Percentiles rank a stretch among this genome's conserved stretches.
Evolutionary conservation across 2,113 vertebrate species (phyloP).

Genomic region (Octodon degus): DNA sequence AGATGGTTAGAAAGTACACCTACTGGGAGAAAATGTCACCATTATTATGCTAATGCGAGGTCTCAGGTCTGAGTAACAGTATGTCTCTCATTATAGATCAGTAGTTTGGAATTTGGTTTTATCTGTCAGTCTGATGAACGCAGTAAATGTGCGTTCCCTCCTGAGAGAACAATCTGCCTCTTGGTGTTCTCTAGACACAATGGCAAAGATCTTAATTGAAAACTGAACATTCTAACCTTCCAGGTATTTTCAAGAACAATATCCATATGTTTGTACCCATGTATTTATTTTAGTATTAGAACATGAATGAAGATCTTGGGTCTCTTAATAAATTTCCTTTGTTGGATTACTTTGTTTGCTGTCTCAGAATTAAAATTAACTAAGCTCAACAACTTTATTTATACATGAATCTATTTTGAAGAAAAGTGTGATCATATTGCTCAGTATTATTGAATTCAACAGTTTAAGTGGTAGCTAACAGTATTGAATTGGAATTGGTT

Average conservation of each 20-base stretch:
- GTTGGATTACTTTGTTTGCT: constrained; percentile 13
- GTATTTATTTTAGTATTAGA: constrained; percentile 52
- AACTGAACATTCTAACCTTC: constrained; percentile 50
- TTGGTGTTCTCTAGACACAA: background rate
- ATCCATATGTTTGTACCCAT: constrained; percentile 21
- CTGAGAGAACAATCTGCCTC: constrained; percentile 52
- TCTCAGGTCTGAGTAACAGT: constrained; percentile 17
- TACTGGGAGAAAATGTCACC: constrained; percentile 39
- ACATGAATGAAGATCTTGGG: constrained; percentile 5
- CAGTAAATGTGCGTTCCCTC: constrained; percentile 32
- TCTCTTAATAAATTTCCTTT: constrained; percentile 3
- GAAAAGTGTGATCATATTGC: background rate
- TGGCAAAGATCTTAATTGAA: constrained; percentile 61
- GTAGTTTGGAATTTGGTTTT: constrained; percentile 42
- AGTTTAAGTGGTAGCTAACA: background rate
- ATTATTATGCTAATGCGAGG: constrained; percentile 35
- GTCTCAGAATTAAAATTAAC: constrained; percentile 55
- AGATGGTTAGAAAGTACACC: background rate
- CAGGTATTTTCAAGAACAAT: constrained; percentile 60
- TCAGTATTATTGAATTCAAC: constrained; percentile 44
- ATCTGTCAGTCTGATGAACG: background rate
- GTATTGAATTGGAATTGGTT: background rate
- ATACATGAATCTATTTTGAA: constrained; percentile 27
- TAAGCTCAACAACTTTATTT: constrained; percentile 26
- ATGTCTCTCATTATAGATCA: background rate